These are phyloP conservation scores for Heliconius hewitsoni DNA, from an alignment of 1,140 invertebrate genomes.

Conservation along the genomic window DNA sequence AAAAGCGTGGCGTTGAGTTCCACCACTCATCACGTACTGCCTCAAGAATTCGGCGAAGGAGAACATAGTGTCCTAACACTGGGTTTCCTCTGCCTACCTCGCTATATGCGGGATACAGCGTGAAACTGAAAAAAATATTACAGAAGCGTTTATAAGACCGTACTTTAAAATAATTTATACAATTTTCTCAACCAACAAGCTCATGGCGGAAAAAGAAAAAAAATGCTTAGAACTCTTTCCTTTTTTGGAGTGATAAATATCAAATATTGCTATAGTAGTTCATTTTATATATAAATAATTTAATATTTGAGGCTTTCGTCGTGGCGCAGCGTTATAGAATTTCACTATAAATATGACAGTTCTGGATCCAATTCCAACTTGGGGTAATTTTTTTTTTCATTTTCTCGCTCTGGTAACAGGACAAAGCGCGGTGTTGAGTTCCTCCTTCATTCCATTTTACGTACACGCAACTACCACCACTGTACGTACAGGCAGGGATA, in stretches of 20 bases:
- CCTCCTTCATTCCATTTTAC: not conserved
- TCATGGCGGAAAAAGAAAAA: constrained; percentile 16
- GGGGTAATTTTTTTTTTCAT: too few species aligned
- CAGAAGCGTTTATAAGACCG: not conserved
- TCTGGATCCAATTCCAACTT: not conserved
- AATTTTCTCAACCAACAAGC: not conserved
- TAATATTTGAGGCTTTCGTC: not conserved
- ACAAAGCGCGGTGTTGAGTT: not conserved
- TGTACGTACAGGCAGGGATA: too few species aligned
- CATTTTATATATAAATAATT: not conserved
- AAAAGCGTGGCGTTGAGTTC: too few species aligned
- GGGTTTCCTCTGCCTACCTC: too few species aligned
- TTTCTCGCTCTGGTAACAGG: not conserved
- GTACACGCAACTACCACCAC: too few species aligned
- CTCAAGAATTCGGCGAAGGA: too few species aligned
- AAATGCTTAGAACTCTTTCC: not conserved
- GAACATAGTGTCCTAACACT: too few species aligned
- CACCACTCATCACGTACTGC: too few species aligned
- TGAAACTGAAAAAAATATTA: not conserved
- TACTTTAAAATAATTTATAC: constrained; percentile 2
- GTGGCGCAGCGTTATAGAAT: not conserved
- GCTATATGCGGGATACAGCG: too few species aligned
- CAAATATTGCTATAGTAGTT: not conserved
- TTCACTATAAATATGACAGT: not conserved
- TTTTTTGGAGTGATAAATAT: not conserved